Evolutionary conservation across 2,113 vertebrate genomes (phyloP), one percentile per base, ranked within the genome.

Genomic region (Macquaria ambigua): DNA sequence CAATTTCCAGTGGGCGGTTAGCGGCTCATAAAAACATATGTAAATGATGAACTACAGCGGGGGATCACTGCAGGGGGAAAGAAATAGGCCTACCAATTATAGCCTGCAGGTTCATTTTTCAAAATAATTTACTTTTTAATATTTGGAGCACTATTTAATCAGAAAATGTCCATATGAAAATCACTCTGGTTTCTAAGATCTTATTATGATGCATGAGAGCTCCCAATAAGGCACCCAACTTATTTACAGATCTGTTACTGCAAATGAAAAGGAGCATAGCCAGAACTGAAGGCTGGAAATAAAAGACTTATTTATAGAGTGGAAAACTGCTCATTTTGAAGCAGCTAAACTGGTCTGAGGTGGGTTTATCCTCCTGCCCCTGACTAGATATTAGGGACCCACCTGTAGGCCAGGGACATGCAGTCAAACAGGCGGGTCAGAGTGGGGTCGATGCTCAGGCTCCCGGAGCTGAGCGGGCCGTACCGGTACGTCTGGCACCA

Each of bases 401-500:
- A 99, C 98, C 98, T 99, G 97, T 98, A 99, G 58, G 98, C 98
- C 93, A 99, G 94, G 74, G 97, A 99, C 98, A 99, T 98, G 95
- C 98, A 99, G 95, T 99, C 98, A 48, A 99, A 99, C 87, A 99
- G 96, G 53, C 96, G 95, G 15, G 97, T 99, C 82, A 99, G 97
- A 15, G 97, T 98, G 0, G 97, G 98, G 93, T 99, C 97, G 59
- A 98, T 99, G 95, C 95, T 98, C 61, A 97, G 95, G n/a, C 97
- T 96, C 28, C 96, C 95, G 88, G 95, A 94, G 77, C 96, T 94
- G 20, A 89, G 78, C 15, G 96, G 95, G 2, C 96, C 95, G 88
- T 93, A 96, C n/a, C 90, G 94, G 94, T 96, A 96, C 8, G 95
- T 82, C 91, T 93, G 1, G 53, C 94, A 87, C 95, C 86, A 37